phyloP scores from a whole-genome alignment of 2,888 invertebrate species.

The Sturmia bella region DNA sequence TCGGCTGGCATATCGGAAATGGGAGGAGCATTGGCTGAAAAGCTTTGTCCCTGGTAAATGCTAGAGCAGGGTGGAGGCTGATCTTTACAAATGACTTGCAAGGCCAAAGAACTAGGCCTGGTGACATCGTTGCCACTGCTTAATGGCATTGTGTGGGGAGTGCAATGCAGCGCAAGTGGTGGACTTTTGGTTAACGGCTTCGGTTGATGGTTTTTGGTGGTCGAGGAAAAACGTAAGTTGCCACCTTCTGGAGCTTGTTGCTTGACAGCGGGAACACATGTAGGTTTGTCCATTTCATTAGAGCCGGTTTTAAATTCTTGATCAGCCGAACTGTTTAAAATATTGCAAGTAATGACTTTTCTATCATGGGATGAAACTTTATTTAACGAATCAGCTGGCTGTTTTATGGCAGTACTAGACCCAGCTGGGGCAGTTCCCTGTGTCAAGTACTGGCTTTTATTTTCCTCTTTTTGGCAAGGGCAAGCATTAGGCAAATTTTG shows the following conservation, averaged over 20 bases:
- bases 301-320: slow-evolving; percentile 80
- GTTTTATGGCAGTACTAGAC: neutral
- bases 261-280: slow-evolving; percentile 69
- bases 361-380: neutral
- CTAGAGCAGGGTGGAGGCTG: slow-evolving; percentile 65
- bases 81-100: slow-evolving; percentile 79
- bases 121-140: slow-evolving; percentile 71
- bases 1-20: slow-evolving; percentile 72
- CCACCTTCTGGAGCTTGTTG: neutral
- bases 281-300: slow-evolving; percentile 77
- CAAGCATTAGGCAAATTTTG: too few relatives aligned
- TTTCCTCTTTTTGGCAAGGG: too few relatives aligned
- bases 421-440: neutral
- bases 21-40: slow-evolving; percentile 73
- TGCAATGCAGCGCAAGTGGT: slow-evolving; percentile 70
- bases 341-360: slow-evolving; percentile 43
- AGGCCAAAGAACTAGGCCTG: slow-evolving; percentile 76
- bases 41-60: slow-evolving; percentile 68
- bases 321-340: slow-evolving; percentile 75
- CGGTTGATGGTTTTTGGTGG: slow-evolving; percentile 73
- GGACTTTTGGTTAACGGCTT: neutral
- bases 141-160: slow-evolving; percentile 70
- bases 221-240: slow-evolving; percentile 72
- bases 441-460: slow-evolving; percentile 1
- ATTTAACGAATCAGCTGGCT: neutral